Evolutionary conservation across 2,797 vertebrate genomes (phyloP).

Genomic region (Bradypodion ventrale): DNA sequence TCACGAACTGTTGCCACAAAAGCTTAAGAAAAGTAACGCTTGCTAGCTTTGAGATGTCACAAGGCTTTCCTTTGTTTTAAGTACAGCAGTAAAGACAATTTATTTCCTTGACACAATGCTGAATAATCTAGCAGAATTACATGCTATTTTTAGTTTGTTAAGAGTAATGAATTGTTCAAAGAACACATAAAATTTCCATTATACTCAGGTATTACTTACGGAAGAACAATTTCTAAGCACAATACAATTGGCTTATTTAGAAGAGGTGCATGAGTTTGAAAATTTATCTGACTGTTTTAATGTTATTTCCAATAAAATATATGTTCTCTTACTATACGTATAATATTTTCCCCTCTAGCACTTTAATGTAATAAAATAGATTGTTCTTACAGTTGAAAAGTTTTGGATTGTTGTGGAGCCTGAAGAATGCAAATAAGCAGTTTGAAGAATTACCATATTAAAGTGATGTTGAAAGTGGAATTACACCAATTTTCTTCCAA

Average conservation of each 20-base stretch:
- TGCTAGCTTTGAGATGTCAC: no score
- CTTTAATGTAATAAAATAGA: slow-evolving; percentile 42
- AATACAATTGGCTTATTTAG: slow-evolving; percentile 40
- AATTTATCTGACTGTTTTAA: slow-evolving; percentile 31
- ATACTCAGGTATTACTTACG: slow-evolving; percentile 48
- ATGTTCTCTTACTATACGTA: not conserved
- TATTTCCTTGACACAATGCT: slow-evolving; percentile 60
- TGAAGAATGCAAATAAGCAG: slow-evolving; percentile 36
- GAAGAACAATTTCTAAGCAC: slow-evolving; percentile 35
- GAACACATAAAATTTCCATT: slow-evolving; percentile 56
- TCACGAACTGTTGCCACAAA: no score
- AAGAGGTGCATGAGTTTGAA: slow-evolving; percentile 9
- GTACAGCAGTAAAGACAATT: slow-evolving; percentile 61
- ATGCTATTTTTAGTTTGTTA: slow-evolving; percentile 68
- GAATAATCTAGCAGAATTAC: slow-evolving; percentile 60
- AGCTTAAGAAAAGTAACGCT: no score
- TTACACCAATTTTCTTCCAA: slow-evolving; percentile 6
- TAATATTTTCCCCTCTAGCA: slow-evolving; percentile 26
- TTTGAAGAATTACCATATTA: not conserved
- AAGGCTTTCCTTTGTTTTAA: no score
- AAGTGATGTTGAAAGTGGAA: slow-evolving; percentile 17
- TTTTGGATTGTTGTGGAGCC: not conserved
- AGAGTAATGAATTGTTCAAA: slow-evolving; percentile 62
- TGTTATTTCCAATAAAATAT: slow-evolving; percentile 26
- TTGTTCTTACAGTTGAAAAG: slow-evolving; percentile 21